Base-by-base conservation (phyloP, 2,888 invertebrate species). In the Philereme vetulata region DNA sequence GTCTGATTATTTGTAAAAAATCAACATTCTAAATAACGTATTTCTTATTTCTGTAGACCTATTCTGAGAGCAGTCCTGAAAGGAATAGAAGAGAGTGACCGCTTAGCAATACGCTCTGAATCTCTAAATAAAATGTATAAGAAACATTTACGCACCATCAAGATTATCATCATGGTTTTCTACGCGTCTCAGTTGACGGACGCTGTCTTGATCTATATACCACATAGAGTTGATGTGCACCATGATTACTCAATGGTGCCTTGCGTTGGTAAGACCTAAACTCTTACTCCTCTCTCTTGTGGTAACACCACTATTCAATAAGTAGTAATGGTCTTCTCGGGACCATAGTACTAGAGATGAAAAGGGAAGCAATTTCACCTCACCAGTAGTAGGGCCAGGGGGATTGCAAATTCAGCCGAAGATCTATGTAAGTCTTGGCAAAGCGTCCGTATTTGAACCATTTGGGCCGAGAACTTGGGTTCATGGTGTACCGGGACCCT, bases 251-350 rank as follows among this genome's bases (percentile, higher is more conserved):
- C 81, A 4, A 84, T 88, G 83, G 77, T 80, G 0, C 84, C 79
- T 36, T 90, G 90, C 63, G 82, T 84, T 55, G 88, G 90, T 89
- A 78, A 82, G 84, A 48, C 10, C 10, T 10, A n/a, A 42, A 42
- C 4, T 4, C 10, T 4, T 42, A 42, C 10, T 42, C 8, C 10
- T 42, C n/a, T 9, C 40, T 40, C 3, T n/a, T n/a, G n/a, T n/a
- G n/a, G n/a, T n/a, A n/a, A n/a, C n/a, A n/a, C n/a, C n/a, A n/a
- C n/a, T n/a, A 36, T 36, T 36, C 36, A 36, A 3, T 36, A 8
- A 36, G 8, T 36, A 36, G 36, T 36, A 21, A 21, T 21, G 21
- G 21, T 21, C 21, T 21, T 1, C 21, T 21, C 21, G 21, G 21
- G 21, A 21, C 21, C 21, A 21, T 21, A 21, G 21, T 21, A 21